These are phyloP conservation scores for Eilema griseolum DNA, from an alignment of 2,888 invertebrate species.

Conservation along the genomic window DNA sequence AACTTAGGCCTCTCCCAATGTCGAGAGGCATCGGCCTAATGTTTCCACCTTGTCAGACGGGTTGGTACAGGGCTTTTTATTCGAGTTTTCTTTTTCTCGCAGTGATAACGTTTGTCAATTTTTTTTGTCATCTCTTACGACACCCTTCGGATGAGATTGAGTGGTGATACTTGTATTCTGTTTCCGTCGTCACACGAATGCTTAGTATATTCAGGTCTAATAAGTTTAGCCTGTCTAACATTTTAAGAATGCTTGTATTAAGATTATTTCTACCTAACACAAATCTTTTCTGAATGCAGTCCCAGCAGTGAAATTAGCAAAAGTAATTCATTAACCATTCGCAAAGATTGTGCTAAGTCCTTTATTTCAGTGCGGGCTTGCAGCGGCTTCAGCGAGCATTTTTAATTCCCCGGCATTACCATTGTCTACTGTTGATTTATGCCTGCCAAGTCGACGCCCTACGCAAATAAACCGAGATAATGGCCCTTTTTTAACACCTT, in stretches of 20 bases:
- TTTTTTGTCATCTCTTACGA: no score
- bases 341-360: constrained; percentile 82
- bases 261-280: not conserved
- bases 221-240: not conserved
- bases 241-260: not conserved
- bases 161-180: no score
- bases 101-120: no score
- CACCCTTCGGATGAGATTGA: no score
- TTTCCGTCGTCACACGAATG: no score
- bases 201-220: no score
- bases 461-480: constrained; percentile 79
- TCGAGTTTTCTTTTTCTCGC: no score
- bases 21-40: no score
- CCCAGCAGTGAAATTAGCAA: constrained; percentile 78
- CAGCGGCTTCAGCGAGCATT: constrained; percentile 73
- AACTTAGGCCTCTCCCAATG: no score
- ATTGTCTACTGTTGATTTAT: constrained; percentile 84
- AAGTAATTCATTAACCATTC: constrained; percentile 84
- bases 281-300: constrained; percentile 53
- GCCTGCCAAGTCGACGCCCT: constrained; percentile 54
- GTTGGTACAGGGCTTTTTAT: no score
- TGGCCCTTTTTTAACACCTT: constrained; percentile 80
- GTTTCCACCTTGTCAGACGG: no score
- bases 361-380: constrained; percentile 78
- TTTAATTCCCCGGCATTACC: constrained; percentile 84